A percentile compares a stretch with the other conserved stretches of the same genome.
phyloP scores from a whole-genome alignment of 2,113 vertebrate species.

The Plotosus lineatus region DNA sequence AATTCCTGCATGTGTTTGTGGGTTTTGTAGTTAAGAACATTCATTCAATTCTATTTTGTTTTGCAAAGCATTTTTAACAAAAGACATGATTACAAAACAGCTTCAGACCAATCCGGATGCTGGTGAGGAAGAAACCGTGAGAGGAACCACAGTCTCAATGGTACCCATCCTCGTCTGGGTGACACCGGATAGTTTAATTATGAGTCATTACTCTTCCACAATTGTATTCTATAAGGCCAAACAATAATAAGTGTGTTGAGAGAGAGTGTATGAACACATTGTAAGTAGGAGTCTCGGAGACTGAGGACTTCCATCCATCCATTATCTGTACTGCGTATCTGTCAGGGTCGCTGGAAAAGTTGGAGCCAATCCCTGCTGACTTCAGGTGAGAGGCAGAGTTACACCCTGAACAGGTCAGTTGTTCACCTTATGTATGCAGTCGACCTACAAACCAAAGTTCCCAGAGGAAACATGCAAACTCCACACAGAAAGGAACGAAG shows the following conservation, averaged over 20 bases:
- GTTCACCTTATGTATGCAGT: no score
- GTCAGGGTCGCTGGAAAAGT: no score
- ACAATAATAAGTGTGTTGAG: neutral
- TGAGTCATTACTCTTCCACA: neutral
- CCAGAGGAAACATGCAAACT: no score
- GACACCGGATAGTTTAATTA: neutral
- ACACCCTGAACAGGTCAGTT: no score
- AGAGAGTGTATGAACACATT: neutral
- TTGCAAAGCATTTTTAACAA: neutral
- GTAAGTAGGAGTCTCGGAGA: neutral
- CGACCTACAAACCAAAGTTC: no score
- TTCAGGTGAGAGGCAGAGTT: no score
- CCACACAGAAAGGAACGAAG: no score
- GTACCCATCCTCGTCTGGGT: neutral
- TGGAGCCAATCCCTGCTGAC: no score
- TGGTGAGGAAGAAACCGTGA: neutral
- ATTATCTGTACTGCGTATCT: no score
- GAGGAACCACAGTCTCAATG: neutral
- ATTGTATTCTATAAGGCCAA: neutral
- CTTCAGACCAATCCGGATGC: neutral
- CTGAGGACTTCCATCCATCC: no score
- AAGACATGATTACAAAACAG: neutral
- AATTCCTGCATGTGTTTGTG: neutral
- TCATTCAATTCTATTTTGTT: neutral
- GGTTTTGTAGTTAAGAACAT: neutral